These are phyloP conservation scores for Choloepus hoffmanni DNA, from an alignment of 2,113 vertebrate species.

Conservation along the genomic window DNA sequence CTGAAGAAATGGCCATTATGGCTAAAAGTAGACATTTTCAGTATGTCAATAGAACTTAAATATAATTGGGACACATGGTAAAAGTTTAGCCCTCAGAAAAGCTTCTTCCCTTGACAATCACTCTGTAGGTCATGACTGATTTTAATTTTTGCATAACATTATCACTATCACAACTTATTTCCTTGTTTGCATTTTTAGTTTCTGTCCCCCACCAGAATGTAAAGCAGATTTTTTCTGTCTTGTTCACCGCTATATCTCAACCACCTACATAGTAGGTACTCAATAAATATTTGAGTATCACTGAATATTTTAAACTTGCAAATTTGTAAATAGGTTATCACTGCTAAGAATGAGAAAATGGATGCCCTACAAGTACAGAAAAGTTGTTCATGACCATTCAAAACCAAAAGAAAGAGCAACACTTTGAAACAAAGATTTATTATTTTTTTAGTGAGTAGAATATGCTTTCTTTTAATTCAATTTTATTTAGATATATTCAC, in stretches of 20 bases:
- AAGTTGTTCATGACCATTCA: background rate
- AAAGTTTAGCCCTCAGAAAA: conserved; percentile 22
- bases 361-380: background rate
- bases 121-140: background rate
- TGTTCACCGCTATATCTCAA: background rate
- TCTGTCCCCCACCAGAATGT: background rate
- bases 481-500: too few species aligned
- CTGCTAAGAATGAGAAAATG: conserved; percentile 40
- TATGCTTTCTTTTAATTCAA: too few species aligned
- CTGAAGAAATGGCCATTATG: background rate
- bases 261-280: background rate
- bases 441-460: too few species aligned
- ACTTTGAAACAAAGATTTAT: background rate
- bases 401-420: conserved; percentile 29
- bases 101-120: background rate
- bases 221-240: background rate
- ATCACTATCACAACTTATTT: background rate
- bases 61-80: background rate
- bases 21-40: background rate
- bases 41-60: background rate
- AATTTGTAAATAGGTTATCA: background rate
- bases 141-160: conserved; percentile 28
- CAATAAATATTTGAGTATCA: background rate
- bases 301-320: background rate
- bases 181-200: conserved; percentile 26